Evolutionary conservation across 1,140 invertebrate genomes (phyloP).

Genomic region (Cryptotermes secundus): DNA sequence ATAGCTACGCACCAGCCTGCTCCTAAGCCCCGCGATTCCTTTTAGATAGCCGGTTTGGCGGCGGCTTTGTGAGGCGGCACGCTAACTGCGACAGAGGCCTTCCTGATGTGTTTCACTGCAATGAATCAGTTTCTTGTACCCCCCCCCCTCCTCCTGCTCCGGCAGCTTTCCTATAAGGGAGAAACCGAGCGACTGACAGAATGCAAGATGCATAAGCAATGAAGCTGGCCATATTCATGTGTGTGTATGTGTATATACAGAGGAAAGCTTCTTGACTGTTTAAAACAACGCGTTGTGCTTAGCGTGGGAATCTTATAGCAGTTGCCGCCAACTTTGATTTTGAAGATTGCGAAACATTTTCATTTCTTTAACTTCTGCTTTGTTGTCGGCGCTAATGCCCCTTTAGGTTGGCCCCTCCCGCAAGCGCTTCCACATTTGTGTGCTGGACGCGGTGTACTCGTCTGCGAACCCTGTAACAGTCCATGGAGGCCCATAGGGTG

Average conservation of each 20-base stretch:
- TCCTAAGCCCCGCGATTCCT: neutral
- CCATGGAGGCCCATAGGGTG: too few relatives aligned
- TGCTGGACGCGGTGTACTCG: too few relatives aligned
- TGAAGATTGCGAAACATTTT: neutral
- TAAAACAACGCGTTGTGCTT: neutral
- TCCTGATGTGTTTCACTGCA: neutral
- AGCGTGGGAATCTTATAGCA: neutral
- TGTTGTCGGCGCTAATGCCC: neutral
- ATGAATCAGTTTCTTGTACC: neutral
- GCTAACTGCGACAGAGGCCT: neutral
- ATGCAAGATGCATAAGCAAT: slow-evolving; percentile 1
- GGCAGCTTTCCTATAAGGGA: neutral
- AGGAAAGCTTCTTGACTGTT: neutral
- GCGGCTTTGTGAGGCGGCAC: neutral
- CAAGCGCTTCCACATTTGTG: too few relatives aligned
- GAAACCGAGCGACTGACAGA: neutral
- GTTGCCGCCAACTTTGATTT: neutral
- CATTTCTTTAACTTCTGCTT: neutral
- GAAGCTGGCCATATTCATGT: neutral
- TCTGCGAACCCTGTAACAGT: too few relatives aligned
- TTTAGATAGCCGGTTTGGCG: neutral
- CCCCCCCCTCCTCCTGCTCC: neutral
- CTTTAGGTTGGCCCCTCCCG: too few relatives aligned
- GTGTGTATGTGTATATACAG: neutral
- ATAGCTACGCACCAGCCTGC: neutral